Evolutionary conservation across 1,140 invertebrate species (phyloP), one percentile per base, ranked within the genome.

Genomic region (Phenacoccus solenopsis): DNA sequence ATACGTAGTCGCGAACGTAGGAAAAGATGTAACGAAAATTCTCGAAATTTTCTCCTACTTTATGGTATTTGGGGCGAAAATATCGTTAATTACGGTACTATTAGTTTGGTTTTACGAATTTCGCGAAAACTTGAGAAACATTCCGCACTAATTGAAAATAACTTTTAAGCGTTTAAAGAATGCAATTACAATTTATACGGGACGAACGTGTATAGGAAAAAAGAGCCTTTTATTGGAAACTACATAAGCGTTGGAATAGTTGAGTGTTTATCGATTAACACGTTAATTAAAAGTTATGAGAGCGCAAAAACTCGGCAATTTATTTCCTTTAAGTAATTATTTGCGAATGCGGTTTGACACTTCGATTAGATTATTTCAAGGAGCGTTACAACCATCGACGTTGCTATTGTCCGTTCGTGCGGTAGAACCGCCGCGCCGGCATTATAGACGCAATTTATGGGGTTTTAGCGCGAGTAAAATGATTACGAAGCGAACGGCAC

Each of bases 261-360:
- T 49, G 38, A 49, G 38, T 49, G 38, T n/a, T 49, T 49, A 49
- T 49, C 38, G 38, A 49, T 49, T 49, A 49, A 49, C 38, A 49
- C 38, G 38, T 49, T 49, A 49, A 49, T 49, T 49, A 49, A 49
- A 49, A 49, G 38, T 49, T 49, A 49, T 49, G 38, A 49, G 38
- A 10, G 38, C 13, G 38, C 38, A 16, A 49, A 49, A 49, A 49
- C 12, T 49, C 20, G 38, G 38, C 20, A 49, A 49, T 49, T 49
- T 49, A 49, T 49, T 49, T 49, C 20, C 38, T 49, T 4, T 49
- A n/a, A n/a, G 38, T n/a, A 49, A 49, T 49, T 49, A 49, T 49
- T 49, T 49, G 38, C 16, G 38, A 49, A 49, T 9, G 38, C 38
- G 38, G 38, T 49, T 49, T 49, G 38, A 16, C 38, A 49, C 38